Base-by-base conservation (phyloP, 2,888 invertebrate species). In the Drosophila paucipuncta region DNA sequence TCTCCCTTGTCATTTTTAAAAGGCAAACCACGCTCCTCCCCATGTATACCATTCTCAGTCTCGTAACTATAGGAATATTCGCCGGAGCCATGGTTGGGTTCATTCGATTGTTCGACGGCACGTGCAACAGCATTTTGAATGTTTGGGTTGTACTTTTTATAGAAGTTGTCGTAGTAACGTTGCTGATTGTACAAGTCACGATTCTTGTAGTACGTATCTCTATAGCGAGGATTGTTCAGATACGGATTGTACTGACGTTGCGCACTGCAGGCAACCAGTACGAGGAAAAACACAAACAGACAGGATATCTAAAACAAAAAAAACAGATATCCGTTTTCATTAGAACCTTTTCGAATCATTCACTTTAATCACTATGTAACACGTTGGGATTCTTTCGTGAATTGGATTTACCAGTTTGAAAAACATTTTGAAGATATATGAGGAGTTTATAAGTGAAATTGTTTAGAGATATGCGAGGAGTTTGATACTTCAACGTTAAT, bases 31-130 rank as follows among this genome's bases (percentile, higher is more conserved):
- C 76, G 85, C 68, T 93, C 92, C 68, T 92, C 91, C 1, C 75
- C 92, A 25, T 91, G 89, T 30, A 93, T 91, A 9, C 93, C 93
- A 37, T 93, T 93, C 62, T 92, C 92, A 2, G 93, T 93, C 73
- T 93, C 91, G 37, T 87, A 92, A 49, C 71, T 82, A 59, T 92
- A 92, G 37, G 80, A 11, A 54, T 92, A 92, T 41, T 68, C 68
- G 2, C 92, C 92, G 0, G 78, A 28, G 35, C 92, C 88, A 2
- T 69, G 69, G 37, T 84, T 85, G 22, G 80, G 73, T 5, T 85
- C 68, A 35, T 82, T 72, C 1, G 81, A 67, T 33, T 92, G 86
- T 18, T 79, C 76, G 35, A 92, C 64, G 33, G 88, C 87, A 22
- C 91, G 87, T 3, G 92, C 92, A 10, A 82, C 50, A 4, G 82